Conservation (phyloP, 1,140 invertebrate species). For the Dolichoris vasculosae region DNA sequence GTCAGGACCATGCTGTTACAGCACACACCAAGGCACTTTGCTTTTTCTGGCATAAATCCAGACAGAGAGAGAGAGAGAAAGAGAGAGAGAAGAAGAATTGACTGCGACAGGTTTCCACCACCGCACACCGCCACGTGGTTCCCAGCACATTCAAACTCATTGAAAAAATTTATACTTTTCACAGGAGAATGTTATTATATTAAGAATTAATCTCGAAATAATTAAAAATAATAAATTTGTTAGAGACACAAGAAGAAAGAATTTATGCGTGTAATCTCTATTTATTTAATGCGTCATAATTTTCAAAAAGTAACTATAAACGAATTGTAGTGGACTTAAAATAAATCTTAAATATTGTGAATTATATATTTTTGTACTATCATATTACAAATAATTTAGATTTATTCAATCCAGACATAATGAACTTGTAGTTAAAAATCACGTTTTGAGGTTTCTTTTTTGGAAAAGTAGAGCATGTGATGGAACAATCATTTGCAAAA, state of each 20-base stretch:
- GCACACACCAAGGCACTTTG: neutral
- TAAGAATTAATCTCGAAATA: no score
- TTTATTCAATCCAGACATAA: neutral
- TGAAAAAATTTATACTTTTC: neutral
- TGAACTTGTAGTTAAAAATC: neutral
- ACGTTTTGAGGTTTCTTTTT: neutral
- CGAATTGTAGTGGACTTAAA: neutral
- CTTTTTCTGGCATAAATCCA: slow-evolving; percentile 31
- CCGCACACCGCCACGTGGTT: slow-evolving; percentile 43
- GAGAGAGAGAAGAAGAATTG: neutral
- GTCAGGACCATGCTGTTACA: neutral
- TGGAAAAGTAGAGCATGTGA: neutral
- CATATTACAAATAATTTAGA: neutral
- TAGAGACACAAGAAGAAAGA: no score
- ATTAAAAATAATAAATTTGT: no score
- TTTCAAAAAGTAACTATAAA: neutral
- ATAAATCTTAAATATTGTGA: neutral
- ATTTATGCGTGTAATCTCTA: no score
- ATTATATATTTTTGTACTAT: neutral
- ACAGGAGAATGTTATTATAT: no score
- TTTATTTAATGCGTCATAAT: neutral
- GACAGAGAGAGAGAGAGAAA: neutral
- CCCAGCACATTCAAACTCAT: neutral
- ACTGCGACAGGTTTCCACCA: slow-evolving; percentile 45
- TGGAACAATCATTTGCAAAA: neutral